Evolutionary conservation across 2,113 vertebrate species (phyloP).

Genomic region (Vulpes ferrilata): DNA sequence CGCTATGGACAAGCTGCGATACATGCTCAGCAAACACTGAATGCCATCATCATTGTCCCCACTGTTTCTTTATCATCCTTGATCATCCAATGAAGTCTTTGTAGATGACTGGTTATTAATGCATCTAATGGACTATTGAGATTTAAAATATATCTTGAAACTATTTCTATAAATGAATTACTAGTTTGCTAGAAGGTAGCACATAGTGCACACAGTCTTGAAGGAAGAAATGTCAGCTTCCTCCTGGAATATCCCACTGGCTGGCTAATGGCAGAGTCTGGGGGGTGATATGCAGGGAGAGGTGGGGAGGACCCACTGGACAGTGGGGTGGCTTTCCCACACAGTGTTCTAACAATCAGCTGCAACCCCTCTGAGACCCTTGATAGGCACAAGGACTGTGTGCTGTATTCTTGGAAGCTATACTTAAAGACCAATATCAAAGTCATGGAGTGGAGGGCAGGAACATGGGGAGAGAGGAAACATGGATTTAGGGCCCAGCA

Average conservation of each 20-base stretch:
- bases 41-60: accelerated
- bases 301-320: accelerated
- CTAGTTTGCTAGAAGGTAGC: background rate
- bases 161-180: background rate
- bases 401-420: background rate
- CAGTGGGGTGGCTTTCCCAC: no score
- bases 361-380: background rate
- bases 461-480: background rate
- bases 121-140: no score
- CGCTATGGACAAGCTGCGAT: no score
- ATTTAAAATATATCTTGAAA: background rate
- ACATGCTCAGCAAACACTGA: background rate
- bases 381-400: background rate
- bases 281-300: background rate
- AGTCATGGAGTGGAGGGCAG: background rate
- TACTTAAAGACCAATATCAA: background rate
- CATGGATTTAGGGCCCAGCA: background rate
- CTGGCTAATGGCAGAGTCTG: background rate
- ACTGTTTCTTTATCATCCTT: background rate
- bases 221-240: background rate
- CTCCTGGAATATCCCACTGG: background rate
- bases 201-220: background rate
- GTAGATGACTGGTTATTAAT: background rate
- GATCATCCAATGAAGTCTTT: background rate
- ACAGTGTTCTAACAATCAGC: background rate